A percentile compares a stretch with the other conserved stretches of the same genome.
phyloP scores from a whole-genome alignment of 2,888 invertebrate genomes.

The Eristalinus aeneus region DNA sequence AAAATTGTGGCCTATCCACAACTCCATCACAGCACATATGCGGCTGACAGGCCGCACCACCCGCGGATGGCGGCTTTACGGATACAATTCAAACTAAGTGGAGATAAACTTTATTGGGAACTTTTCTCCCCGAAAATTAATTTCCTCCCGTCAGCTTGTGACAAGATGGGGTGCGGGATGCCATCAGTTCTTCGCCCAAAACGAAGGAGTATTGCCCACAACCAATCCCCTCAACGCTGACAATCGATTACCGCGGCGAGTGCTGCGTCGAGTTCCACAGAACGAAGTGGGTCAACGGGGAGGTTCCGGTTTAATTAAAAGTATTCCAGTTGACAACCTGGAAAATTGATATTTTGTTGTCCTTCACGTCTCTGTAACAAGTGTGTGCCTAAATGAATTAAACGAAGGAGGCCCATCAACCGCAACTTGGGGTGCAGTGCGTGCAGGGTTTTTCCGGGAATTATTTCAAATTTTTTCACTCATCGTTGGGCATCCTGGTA shows the following conservation, averaged over 20 bases:
- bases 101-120: slow-evolving; percentile 47
- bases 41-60: not conserved
- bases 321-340: slow-evolving; percentile 22
- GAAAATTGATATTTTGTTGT: slow-evolving; percentile 17
- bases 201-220: too few relatives aligned
- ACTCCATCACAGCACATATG: not conserved
- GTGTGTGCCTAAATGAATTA: slow-evolving; percentile 1
- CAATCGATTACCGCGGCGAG: not conserved
- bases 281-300: not conserved
- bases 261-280: not conserved
- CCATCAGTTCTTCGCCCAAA: too few relatives aligned
- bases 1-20: not conserved
- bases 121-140: slow-evolving; percentile 55
- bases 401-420: not conserved
- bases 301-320: slow-evolving; percentile 45
- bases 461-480: not conserved
- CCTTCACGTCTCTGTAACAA: not conserved
- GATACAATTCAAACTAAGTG: slow-evolving; percentile 36
- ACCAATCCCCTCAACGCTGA: not conserved
- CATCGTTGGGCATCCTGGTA: not conserved
- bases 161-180: slow-evolving; percentile 1
- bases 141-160: slow-evolving; percentile 21
- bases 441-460: not conserved
- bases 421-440: not conserved
- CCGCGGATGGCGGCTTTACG: not conserved